Conservation (phyloP, 2,113 vertebrate genomes). For the Fregata magnificens region DNA sequence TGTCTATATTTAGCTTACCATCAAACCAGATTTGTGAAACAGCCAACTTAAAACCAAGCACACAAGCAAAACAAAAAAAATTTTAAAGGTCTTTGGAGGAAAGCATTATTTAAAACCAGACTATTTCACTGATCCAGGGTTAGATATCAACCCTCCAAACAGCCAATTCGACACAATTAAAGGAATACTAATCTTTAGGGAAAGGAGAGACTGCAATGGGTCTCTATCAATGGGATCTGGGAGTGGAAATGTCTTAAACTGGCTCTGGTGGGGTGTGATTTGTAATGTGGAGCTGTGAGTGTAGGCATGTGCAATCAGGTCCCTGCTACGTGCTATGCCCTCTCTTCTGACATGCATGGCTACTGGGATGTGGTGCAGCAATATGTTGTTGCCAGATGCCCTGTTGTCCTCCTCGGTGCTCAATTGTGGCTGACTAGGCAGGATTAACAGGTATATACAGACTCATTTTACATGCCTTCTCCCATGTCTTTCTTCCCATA, state of each 20-base stretch:
- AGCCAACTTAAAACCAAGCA: neutral
- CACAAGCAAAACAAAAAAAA: neutral
- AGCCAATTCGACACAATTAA: neutral
- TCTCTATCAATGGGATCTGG: neutral
- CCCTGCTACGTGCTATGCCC: neutral
- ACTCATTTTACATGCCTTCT: neutral
- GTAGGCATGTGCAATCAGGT: neutral
- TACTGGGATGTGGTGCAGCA: neutral
- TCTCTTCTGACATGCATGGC: neutral
- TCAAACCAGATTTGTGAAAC: neutral
- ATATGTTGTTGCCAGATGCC: neutral
- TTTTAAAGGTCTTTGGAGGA: neutral
- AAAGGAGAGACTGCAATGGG: neutral
- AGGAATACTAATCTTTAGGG: neutral
- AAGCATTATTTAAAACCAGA: neutral
- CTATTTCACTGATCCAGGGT: neutral
- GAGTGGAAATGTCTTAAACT: neutral
- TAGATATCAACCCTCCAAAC: neutral
- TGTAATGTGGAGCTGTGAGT: neutral
- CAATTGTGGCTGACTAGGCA: neutral
- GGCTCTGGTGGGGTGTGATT: neutral
- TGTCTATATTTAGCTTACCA: neutral
- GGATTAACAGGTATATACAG: neutral
- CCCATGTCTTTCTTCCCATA: neutral
- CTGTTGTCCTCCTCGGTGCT: accelerated